Evolutionary conservation across 1,140 invertebrate species (phyloP), one percentile per base, ranked within the genome.

Genomic region (Sinonovacula constricta): DNA sequence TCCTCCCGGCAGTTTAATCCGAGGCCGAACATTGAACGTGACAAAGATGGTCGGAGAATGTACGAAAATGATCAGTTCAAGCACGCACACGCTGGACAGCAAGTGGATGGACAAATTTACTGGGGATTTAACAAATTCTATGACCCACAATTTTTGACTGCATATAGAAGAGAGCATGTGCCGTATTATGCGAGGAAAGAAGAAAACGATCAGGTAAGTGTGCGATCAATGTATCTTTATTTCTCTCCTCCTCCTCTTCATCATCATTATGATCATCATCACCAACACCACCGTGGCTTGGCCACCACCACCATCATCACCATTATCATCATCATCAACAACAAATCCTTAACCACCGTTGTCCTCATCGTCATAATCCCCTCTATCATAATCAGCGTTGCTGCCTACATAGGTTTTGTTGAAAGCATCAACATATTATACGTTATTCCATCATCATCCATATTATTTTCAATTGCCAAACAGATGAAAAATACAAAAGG

Each of bases 81-180:
- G 2, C 0, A 22, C 3, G 31, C 60, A 7, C 62, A 66, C n/a
- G 22, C 34, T 2, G 22, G 3, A 1, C 49, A 53, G 4, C 49
- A 33, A 2, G 12, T 15, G 7, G 72, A 65, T 33, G 63, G 26
- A 28, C 49, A 57, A 30, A 14, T 34, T 22, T 76, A 76, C 63
- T 76, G 72, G 72, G 72, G 72, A n/a, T 57, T 76, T 30, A 76
- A 76, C 49, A 76, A 56, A 45, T 67, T 34, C 26, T 76, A 76
- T 28, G 22, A 76, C 34, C 72, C 62, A 3, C 62, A 76, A 24
- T 76, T 26, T 49, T 5, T 56, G 3, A 76, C 72, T 24, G 31
- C 72, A 31, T 76, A 76, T 28, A 54, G 72, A n/a, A 54, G 72
- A 18, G 62, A 76, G 31, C 45, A 75, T 54, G 31, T 75, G 4